Evolutionary conservation across 1,140 invertebrate genomes (phyloP).

Genomic region (Aphis gossypii): DNA sequence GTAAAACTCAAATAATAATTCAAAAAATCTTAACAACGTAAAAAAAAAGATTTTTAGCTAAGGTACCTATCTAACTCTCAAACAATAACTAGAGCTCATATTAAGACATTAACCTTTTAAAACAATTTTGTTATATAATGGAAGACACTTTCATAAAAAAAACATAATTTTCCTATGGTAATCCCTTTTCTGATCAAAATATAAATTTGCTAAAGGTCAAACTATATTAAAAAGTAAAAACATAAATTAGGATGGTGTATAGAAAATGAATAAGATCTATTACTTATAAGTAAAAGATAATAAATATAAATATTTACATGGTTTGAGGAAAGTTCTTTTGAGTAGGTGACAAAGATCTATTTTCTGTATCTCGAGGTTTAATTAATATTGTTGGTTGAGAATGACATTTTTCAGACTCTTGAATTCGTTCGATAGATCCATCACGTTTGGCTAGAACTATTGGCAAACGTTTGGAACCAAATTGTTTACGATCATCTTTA

Average conservation of each 20-base stretch:
- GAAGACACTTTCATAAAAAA: too few relatives aligned
- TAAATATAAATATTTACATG: slow-evolving; percentile 15
- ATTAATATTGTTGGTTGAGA: slow-evolving; percentile 67
- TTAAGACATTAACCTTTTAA: too few relatives aligned
- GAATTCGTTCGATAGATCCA: slow-evolving; percentile 57
- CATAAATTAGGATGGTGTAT: not conserved
- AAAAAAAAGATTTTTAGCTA: too few relatives aligned
- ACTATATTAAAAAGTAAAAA: not conserved
- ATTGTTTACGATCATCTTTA: slow-evolving; percentile 60
- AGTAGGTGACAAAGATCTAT: slow-evolving; percentile 66
- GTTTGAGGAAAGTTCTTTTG: slow-evolving; percentile 48
- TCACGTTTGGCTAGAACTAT: slow-evolving; percentile 61
- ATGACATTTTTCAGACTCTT: slow-evolving; percentile 57
- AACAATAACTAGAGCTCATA: too few relatives aligned
- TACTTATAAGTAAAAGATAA: not conserved
- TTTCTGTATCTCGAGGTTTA: slow-evolving; percentile 67
- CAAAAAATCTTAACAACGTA: too few relatives aligned
- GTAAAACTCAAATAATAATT: too few relatives aligned
- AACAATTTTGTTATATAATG: too few relatives aligned
- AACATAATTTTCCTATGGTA: too few relatives aligned
- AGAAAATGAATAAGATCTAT: not conserved
- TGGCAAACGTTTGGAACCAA: slow-evolving; percentile 59
- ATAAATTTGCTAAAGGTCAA: not conserved
- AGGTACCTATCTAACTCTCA: too few relatives aligned
- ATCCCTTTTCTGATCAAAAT: not conserved